phyloP scores from a whole-genome alignment of 2,888 invertebrate species.

The Odontothrips loti region DNA sequence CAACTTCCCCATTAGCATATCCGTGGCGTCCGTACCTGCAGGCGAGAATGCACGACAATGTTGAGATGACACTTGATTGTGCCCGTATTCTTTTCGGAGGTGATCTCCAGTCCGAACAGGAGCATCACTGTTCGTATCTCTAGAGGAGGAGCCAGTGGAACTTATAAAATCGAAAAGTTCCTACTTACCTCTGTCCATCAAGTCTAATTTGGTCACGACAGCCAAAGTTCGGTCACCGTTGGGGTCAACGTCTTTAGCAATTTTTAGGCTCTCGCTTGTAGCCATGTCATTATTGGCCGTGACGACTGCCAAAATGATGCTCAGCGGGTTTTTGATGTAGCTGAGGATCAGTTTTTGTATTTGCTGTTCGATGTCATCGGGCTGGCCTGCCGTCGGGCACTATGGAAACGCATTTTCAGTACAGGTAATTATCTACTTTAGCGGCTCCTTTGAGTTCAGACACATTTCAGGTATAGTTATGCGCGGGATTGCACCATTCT shows the following conservation, averaged over 20 bases:
- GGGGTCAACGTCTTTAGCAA: not conserved
- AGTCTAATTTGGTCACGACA: not conserved
- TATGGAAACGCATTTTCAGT: no score
- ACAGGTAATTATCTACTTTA: no score
- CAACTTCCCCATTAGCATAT: not conserved
- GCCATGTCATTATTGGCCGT: not conserved
- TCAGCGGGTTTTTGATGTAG: not conserved
- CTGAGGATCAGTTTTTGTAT: not conserved
- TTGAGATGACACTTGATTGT: no score
- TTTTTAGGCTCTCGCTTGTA: not conserved
- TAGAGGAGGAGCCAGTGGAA: no score
- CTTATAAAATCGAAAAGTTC: no score
- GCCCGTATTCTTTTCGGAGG: not conserved
- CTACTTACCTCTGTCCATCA: not conserved
- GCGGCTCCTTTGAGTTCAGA: no score
- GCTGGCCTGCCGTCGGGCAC: not conserved
- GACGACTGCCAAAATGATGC: not conserved
- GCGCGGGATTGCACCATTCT: no score
- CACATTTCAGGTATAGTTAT: no score
- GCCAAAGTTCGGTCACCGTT: not conserved
- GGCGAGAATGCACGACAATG: not conserved
- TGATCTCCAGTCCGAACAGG: no score
- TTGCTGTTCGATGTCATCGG: not conserved
- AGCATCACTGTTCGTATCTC: no score
- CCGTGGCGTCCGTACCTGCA: not conserved